Percentiles rank a stretch among this genome's conserved stretches.
These are phyloP conservation scores for Hafferia zeledoni DNA, from an alignment of 2,797 vertebrate species.

Conservation along the genomic window DNA sequence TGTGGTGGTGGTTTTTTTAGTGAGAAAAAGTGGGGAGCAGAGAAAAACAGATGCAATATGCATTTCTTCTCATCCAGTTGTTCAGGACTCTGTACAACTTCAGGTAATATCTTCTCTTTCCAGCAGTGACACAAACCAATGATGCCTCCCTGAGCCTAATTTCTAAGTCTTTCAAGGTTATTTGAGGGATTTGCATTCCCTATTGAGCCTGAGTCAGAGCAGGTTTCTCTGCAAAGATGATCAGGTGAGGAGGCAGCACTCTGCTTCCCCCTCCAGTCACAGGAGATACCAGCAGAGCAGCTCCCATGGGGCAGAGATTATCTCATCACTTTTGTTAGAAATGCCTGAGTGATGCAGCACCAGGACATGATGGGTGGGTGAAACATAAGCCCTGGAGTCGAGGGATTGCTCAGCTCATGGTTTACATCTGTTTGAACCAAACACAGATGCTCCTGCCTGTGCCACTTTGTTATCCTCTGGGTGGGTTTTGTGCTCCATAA, in stretches of 20 bases:
- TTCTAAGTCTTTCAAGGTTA: not conserved
- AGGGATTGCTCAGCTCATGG: rapidly evolving
- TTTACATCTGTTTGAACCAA: not conserved
- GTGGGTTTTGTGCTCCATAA: not conserved
- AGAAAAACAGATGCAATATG: not conserved
- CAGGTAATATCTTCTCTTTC: not conserved
- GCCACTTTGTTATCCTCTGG: not conserved
- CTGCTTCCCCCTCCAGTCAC: not conserved
- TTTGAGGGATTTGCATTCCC: not conserved
- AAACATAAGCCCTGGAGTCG: not conserved
- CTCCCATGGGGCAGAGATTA: not conserved
- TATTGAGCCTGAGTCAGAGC: not conserved
- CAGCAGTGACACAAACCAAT: not conserved
- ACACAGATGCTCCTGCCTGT: not conserved
- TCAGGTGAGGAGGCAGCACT: rapidly evolving
- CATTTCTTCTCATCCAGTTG: not conserved
- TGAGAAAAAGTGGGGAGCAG: not conserved
- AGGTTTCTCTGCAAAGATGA: not conserved
- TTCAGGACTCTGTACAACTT: not conserved
- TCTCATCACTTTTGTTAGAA: not conserved
- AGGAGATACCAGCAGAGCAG: not conserved
- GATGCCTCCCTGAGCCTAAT: not conserved
- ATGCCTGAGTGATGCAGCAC: not conserved
- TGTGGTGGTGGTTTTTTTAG: not conserved
- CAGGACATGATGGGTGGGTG: not conserved